Evolutionary conservation across 2,888 invertebrate genomes (phyloP).

Genomic region (Cheilosia vulpina): DNA sequence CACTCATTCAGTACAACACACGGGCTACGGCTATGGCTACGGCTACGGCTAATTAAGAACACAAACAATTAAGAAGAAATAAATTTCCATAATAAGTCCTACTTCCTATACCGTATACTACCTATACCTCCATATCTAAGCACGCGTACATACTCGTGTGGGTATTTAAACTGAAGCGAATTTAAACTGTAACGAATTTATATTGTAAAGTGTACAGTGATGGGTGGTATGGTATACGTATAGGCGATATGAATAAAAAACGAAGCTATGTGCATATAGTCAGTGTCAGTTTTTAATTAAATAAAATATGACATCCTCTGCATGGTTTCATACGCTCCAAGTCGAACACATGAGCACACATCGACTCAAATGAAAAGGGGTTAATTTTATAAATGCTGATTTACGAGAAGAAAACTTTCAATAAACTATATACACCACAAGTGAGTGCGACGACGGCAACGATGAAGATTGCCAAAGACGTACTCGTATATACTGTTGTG

Average conservation of each 20-base stretch:
- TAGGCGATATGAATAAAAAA: constrained; percentile 17
- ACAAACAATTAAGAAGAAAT: constrained; percentile 76
- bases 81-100: constrained; percentile 72
- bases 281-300: constrained; percentile 72
- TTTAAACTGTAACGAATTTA: constrained; percentile 60
- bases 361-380: constrained; percentile 73
- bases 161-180: constrained; percentile 47
- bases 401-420: constrained; percentile 76
- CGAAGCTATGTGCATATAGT: constrained; percentile 26
- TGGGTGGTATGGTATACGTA: constrained; percentile 29
- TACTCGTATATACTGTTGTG: neutral
- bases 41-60: constrained; percentile 70
- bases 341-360: constrained; percentile 32
- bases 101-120: constrained; percentile 36
- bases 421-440: constrained; percentile 67
- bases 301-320: constrained; percentile 73
- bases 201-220: constrained; percentile 11
- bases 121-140: neutral
- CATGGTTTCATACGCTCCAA: constrained; percentile 49
- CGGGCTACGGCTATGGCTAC: constrained; percentile 17
- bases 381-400: constrained; percentile 77
- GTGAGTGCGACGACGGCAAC: constrained; percentile 45
- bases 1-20: constrained; percentile 22
- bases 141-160: neutral
- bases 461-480: constrained; percentile 58